phyloP scores from a whole-genome alignment of 2,888 invertebrate species.

The Cordilura impudica region DNA sequence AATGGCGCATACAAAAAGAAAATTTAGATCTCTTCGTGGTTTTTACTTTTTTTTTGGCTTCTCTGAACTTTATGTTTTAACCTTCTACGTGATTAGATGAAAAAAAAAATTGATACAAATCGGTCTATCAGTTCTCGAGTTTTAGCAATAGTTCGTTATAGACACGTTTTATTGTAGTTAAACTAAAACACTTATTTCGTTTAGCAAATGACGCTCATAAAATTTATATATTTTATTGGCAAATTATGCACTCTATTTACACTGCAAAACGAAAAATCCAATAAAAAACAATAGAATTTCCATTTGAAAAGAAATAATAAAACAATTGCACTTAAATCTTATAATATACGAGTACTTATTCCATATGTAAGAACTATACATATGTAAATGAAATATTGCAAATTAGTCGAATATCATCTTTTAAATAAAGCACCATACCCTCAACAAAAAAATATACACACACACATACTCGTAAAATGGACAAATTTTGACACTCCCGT shows the following conservation, averaged over 20 bases:
- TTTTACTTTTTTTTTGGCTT: too few relatives aligned
- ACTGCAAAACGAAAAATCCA: neutral
- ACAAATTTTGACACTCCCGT: conserved; percentile 70
- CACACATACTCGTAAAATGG: too few relatives aligned
- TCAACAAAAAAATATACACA: conserved; percentile 21
- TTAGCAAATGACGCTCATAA: neutral
- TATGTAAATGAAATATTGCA: conserved; percentile 15
- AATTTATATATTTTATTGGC: neutral
- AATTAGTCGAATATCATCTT: conserved; percentile 36
- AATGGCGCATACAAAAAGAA: too few relatives aligned
- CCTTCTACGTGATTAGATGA: too few relatives aligned
- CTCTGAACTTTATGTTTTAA: too few relatives aligned
- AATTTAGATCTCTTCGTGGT: too few relatives aligned
- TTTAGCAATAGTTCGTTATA: too few relatives aligned
- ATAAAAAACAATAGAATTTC: neutral
- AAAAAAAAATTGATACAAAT: too few relatives aligned
- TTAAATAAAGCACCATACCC: neutral
- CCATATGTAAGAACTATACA: neutral
- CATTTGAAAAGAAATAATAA: neutral
- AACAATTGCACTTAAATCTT: neutral
- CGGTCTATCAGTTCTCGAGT: too few relatives aligned
- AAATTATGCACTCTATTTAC: neutral
- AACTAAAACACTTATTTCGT: too few relatives aligned
- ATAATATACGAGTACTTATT: too few relatives aligned
- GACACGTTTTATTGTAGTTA: too few relatives aligned